phyloP scores from a whole-genome alignment of 2,113 vertebrate genomes.

The Gyps fulvus region DNA sequence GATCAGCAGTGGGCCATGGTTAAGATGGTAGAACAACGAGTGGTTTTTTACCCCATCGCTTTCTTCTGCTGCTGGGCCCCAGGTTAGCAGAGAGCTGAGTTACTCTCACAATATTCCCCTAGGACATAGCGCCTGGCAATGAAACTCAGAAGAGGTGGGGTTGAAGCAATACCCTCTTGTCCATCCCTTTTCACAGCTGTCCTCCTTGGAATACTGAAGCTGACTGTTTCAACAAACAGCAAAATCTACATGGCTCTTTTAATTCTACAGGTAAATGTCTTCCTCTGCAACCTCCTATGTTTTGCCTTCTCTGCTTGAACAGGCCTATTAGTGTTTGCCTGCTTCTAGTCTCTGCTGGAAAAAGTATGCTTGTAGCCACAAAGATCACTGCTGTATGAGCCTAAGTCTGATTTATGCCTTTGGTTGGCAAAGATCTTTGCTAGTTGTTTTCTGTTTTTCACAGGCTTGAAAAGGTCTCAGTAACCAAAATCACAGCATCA shows the following conservation, averaged over 20 bases:
- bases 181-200: constrained; percentile 63
- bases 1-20: constrained; percentile 83
- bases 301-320: not conserved
- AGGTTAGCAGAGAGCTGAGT: constrained; percentile 70
- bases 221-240: constrained; percentile 52
- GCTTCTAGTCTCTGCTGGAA: not conserved
- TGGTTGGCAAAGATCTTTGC: not conserved
- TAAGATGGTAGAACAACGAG: constrained; percentile 75
- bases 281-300: not conserved
- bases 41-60: constrained; percentile 79
- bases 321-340: not conserved
- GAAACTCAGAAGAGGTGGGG: not conserved
- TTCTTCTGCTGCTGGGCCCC: constrained; percentile 89
- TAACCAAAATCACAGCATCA: not conserved
- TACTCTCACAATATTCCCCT: not conserved
- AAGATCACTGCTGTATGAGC: not conserved
- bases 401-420: not conserved
- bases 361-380: not conserved
- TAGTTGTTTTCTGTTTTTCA: not conserved
- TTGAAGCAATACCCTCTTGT: not conserved
- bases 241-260: constrained; percentile 69
- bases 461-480: not conserved
- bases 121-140: not conserved
- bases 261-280: constrained; percentile 75
- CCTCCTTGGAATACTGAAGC: constrained; percentile 68